Evolutionary conservation across 2,113 vertebrate species (phyloP).

Genomic region (Podarcis raffonei): DNA sequence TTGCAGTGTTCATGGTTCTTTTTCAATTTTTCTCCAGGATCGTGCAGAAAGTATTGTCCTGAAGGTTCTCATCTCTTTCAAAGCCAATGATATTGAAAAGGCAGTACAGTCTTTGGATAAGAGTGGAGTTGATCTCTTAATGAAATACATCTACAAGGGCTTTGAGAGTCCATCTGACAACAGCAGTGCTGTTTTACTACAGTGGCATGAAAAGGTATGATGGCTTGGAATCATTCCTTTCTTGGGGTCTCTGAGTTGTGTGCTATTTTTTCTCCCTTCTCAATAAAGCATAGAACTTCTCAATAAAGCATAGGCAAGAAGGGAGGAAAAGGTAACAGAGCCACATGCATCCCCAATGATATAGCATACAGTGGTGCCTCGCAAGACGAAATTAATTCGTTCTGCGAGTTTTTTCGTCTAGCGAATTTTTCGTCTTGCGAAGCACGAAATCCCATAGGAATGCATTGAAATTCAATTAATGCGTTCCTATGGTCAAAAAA

Average conservation of each 20-base stretch:
- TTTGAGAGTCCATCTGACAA: conserved; percentile 97
- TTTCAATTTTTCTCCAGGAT: conserved; percentile 78
- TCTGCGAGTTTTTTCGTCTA: too few species aligned
- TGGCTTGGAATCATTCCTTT: rapidly evolving
- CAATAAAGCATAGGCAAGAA: rapidly evolving
- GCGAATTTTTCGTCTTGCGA: too few species aligned
- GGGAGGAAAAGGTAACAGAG: rapidly evolving
- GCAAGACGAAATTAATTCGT: too few species aligned
- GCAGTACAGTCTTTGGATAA: conserved; percentile 94
- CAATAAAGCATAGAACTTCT: rapidly evolving
- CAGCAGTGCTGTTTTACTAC: conserved; percentile 93
- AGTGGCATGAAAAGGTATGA: conserved; percentile 97
- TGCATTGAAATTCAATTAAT: too few species aligned
- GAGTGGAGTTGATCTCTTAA: conserved; percentile 92
- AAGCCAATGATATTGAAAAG: conserved; percentile 95
- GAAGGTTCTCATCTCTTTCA: conserved; percentile 96
- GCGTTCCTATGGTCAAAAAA: too few species aligned
- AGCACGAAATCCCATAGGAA: too few species aligned
- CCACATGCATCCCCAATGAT: background rate
- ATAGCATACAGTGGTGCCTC: too few species aligned
- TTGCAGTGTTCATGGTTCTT: background rate
- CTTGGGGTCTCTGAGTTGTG: rapidly evolving
- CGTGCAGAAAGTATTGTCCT: conserved; percentile 93
- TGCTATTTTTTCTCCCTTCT: rapidly evolving
- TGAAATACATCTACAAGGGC: conserved; percentile 99